Conservation (phyloP, 2,113 vertebrate species). For the Corythornis madagascariensis region DNA sequence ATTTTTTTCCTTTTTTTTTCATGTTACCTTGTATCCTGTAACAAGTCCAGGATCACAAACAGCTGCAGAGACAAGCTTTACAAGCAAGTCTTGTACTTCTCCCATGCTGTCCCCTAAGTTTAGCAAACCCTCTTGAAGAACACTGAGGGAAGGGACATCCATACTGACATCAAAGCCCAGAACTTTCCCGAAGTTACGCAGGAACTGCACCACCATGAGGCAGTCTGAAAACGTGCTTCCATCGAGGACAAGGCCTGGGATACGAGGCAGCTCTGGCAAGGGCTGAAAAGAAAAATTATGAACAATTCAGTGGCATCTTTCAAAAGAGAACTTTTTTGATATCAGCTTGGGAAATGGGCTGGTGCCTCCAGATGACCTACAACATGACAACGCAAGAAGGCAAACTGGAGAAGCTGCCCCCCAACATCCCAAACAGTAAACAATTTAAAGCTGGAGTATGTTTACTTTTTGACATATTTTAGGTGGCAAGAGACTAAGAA, state of each 20-base stretch:
- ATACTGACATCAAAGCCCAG: slow-evolving; percentile 85
- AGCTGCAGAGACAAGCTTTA: slow-evolving; percentile 88
- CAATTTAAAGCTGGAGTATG: neutral
- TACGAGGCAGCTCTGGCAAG: slow-evolving; percentile 87
- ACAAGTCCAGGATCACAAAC: slow-evolving; percentile 92
- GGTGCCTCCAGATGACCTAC: neutral
- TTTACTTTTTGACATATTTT: neutral
- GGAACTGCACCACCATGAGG: slow-evolving; percentile 94
- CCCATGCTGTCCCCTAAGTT: slow-evolving; percentile 85
- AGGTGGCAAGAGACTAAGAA: neutral
- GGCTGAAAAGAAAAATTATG: slow-evolving; percentile 71
- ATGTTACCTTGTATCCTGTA: slow-evolving; percentile 88
- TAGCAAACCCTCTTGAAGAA: slow-evolving; percentile 91
- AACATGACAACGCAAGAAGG: neutral
- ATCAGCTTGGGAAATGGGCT: neutral
- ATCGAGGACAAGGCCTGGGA: slow-evolving; percentile 89
- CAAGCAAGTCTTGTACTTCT: slow-evolving; percentile 90
- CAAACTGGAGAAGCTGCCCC: neutral
- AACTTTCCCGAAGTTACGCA: slow-evolving; percentile 92
- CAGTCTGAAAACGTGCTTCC: slow-evolving; percentile 89
- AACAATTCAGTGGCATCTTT: neutral
- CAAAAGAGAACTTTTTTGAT: neutral
- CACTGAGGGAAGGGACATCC: slow-evolving; percentile 82
- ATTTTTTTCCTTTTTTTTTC: neutral
- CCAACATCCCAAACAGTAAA: neutral